phyloP scores from a whole-genome alignment of 2,888 invertebrate genomes.

The Parascotia fuliginaria region DNA sequence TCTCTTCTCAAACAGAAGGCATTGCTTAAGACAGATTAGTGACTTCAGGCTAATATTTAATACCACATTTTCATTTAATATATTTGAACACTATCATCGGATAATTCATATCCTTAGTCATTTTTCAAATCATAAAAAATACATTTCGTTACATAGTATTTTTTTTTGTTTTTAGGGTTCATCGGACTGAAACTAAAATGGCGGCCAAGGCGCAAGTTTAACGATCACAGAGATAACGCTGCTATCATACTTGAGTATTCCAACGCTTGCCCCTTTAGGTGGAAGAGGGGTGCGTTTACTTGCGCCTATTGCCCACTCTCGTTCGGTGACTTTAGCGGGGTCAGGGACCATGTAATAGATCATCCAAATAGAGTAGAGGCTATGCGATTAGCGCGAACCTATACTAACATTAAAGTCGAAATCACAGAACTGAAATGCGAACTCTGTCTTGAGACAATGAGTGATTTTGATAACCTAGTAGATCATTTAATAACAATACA shows the following conservation, averaged over 20 bases:
- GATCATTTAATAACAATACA: conserved; percentile 65
- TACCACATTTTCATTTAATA: background rate
- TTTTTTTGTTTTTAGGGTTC: conserved; percentile 77
- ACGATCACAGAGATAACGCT: conserved; percentile 78
- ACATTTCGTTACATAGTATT: conserved; percentile 52
- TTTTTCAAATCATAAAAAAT: background rate
- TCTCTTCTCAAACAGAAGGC: too few relatives aligned
- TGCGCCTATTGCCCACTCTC: conserved; percentile 68
- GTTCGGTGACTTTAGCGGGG: conserved; percentile 64
- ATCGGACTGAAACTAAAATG: conserved; percentile 61
- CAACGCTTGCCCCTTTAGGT: conserved; percentile 74
- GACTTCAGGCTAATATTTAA: too few relatives aligned
- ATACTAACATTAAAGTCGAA: conserved; percentile 68
- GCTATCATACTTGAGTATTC: conserved; percentile 72
- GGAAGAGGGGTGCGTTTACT: conserved; percentile 68
- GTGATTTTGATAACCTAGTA: conserved; percentile 56
- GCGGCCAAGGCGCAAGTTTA: conserved; percentile 70
- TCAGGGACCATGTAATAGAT: conserved; percentile 58
- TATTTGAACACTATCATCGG: background rate
- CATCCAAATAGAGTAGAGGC: conserved; percentile 65
- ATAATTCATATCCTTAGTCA: background rate
- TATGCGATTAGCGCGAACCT: conserved; percentile 52
- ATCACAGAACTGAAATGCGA: conserved; percentile 65
- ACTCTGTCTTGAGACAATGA: conserved; percentile 55
- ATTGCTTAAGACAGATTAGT: too few relatives aligned